Conservation (phyloP, 2,113 vertebrate species). For the Sitta europaea region DNA sequence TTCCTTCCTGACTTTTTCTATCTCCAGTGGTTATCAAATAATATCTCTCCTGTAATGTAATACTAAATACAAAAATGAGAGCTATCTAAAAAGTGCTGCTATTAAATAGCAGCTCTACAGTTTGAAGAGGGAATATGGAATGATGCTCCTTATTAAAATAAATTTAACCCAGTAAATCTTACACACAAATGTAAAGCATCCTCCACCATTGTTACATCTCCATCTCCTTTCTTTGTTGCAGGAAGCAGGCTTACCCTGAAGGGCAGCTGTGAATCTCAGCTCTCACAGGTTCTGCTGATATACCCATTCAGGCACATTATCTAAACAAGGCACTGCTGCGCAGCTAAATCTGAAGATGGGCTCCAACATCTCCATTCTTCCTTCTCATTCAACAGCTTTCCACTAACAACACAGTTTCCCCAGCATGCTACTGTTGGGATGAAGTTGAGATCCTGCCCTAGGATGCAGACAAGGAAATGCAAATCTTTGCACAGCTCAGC, state of each 20-base stretch:
- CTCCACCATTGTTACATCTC: background rate
- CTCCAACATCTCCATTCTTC: background rate
- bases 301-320: background rate
- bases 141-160: background rate
- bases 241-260: background rate
- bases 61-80: background rate
- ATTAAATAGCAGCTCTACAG: background rate
- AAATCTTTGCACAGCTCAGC: background rate
- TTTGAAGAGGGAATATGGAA: background rate
- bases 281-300: accelerated
- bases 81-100: background rate
- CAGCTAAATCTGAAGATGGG: background rate
- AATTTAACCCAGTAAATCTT: background rate
- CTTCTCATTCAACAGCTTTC: background rate
- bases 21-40: background rate
- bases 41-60: background rate
- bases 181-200: background rate
- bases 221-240: background rate
- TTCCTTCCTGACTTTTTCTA: background rate
- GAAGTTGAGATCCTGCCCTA: background rate
- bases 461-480: background rate
- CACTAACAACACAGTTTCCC: background rate
- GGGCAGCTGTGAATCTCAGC: background rate
- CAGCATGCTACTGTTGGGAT: accelerated
- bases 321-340: background rate